Evolutionary conservation across 2,113 vertebrate genomes (phyloP), one percentile per base, ranked within the genome.

Genomic region (Etheostoma cragini): DNA sequence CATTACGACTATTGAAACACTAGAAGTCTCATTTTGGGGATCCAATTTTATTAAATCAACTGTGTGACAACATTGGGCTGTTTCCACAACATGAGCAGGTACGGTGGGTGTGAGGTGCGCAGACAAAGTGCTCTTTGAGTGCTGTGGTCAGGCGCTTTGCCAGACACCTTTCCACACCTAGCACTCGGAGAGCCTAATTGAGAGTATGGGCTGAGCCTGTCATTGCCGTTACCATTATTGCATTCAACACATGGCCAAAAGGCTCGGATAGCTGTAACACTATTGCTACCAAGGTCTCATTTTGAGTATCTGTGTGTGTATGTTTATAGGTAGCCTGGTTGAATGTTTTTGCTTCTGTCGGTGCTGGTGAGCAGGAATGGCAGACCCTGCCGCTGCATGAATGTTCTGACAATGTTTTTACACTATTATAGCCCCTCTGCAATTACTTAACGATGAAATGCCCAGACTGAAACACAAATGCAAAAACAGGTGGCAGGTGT

Each of bases 31-130:
- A 88, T 93, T 94, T 83, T 76, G 71, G 21, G 93, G 93, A 92
- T 96, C 94, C 95, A 95, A 45, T 96, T 96, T 96, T 95, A 93
- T 96, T 96, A 95, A 96, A 96, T 94, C 95, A 95, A 91, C 91
- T 80, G 88, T 93, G 92, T 87, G 94, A 95, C 93, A 84, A 95
- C 86, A 91, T 89, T 85, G 90, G 64, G 76, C 74, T 87, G 82
- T 94, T 94, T 84, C 94, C 94, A 91, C 70, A 87, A 89, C 76
- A 89, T 82, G 76, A 73, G 85, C 95, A 96, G 96, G 96, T 96
- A 96, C 77, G 87, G 92, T 79, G 94, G 79, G 91, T 72, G 84
- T 53, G 92, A 81, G 76, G 82, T 87, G 84, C 8, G 26, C 80
- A 91, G 94, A 96, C 96, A 97, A 95, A 96, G 95, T 93, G 93